Evolutionary conservation across 2,888 invertebrate genomes (phyloP), one percentile per base, ranked within the genome.

Genomic region (Diarsia brunnea): DNA sequence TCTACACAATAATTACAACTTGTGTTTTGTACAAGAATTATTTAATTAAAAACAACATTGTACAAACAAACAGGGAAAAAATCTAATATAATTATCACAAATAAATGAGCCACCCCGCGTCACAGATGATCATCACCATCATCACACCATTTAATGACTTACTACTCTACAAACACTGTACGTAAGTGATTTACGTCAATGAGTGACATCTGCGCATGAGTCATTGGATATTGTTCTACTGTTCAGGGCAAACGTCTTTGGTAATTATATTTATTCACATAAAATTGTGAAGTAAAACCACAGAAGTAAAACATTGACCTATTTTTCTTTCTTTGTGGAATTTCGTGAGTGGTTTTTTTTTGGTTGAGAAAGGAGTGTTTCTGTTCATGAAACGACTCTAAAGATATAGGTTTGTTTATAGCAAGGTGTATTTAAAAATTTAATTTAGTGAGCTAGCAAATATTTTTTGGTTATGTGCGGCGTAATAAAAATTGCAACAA

Each of bases 201-300:
- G 61, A 58, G 78, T 69, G 81, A 78, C 78, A 85, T 85, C 78
- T 87, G 86, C 76, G 78, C 67, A 69, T 84, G 83, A 84, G 69
- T 87, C 86, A 87, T 55, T 38, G 21, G n/a, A 31, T 45, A 64
- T 51, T 51, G 73, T 63, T 76, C 78, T 53, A 67, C 53, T 27
- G 76, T 63, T 79, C 80, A 84, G 63, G 82, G 85, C 66, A 71
- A 77, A 79, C 78, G 19, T 43, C 77, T 81, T 68, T 79, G 69
- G 79, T 84, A 78, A 87, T 86, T 81, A 87, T 81, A 87, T 86
- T 80, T 81, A 81, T 85, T 85, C 85, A 81, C 63, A 81, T 83
- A 86, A 86, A 78, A 81, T 75, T 74, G 60, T 67, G n/a, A 61
- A 69, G 47, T 47, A 19, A 79, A 72, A 31, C 78, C n/a, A n/a